phyloP scores from a whole-genome alignment of 92 coral and sea anemone genomes.

The Siderastrea siderea region DNA sequence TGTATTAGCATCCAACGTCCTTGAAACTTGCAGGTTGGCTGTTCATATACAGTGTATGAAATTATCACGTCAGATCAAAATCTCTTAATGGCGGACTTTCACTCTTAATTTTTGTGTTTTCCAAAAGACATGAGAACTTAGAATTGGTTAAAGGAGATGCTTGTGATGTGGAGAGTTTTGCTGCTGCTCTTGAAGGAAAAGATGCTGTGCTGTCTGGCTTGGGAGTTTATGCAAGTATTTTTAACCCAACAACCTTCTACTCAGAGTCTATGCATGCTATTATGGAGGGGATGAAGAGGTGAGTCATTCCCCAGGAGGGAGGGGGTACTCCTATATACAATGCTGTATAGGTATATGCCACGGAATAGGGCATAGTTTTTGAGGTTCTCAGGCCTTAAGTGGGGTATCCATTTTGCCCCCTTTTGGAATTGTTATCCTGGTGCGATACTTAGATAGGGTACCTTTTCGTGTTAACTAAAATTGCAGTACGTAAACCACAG shows the following conservation, averaged over 20 bases:
- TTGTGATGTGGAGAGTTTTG: constrained; percentile 86
- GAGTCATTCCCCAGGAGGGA: background rate
- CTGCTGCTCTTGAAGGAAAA: constrained; percentile 77
- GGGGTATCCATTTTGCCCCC: too few relatives aligned
- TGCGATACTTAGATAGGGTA: too few relatives aligned
- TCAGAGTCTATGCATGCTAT: constrained; percentile 88
- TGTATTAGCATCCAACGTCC: too few relatives aligned
- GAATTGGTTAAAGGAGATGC: constrained; percentile 85
- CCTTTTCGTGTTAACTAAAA: too few relatives aligned
- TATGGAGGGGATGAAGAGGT: constrained; percentile 88
- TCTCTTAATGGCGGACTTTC: background rate
- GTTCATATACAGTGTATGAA: too few relatives aligned
- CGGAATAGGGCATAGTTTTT: too few relatives aligned
- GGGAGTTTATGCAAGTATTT: constrained; percentile 74
- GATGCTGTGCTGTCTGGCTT: constrained; percentile 92
- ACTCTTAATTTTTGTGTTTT: background rate
- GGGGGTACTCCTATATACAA: too few relatives aligned
- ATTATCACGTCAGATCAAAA: background rate
- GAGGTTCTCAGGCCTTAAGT: too few relatives aligned
- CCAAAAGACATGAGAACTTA: constrained; percentile 76
- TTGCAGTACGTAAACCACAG: too few relatives aligned
- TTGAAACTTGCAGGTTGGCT: too few relatives aligned
- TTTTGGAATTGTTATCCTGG: too few relatives aligned
- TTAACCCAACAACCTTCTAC: constrained; percentile 83
- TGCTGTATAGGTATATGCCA: too few relatives aligned